Conservation (phyloP, 2,113 vertebrate species). For the Phodopus roborovskii region DNA sequence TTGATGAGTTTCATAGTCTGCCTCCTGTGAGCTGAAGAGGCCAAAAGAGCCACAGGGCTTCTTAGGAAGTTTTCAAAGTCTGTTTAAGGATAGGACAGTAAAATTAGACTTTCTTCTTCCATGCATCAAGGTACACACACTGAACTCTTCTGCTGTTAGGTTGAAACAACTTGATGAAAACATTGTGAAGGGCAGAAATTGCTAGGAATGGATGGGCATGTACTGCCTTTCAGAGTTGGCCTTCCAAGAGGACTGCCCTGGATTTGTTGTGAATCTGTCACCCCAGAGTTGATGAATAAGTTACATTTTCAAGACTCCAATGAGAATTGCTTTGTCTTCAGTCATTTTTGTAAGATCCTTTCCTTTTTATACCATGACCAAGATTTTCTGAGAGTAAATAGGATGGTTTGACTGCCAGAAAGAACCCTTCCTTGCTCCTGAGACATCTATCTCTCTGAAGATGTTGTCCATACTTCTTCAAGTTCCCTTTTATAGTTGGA, state of each 20-base stretch:
- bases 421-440: not conserved
- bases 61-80: not conserved
- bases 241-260: not conserved
- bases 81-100: not conserved
- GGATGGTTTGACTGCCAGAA: not conserved
- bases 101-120: not conserved
- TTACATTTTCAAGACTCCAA: not conserved
- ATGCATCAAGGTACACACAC: not conserved
- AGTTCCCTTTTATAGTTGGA: not conserved
- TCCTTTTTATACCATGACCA: not conserved
- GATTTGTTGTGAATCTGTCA: not conserved
- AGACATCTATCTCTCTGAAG: not conserved
- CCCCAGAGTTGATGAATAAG: not conserved
- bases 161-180: not conserved
- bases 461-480: not conserved
- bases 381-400: constrained; percentile 24
- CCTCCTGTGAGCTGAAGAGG: not conserved
- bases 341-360: constrained; percentile 6
- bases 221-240: not conserved
- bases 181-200: not conserved
- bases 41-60: not conserved
- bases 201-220: not conserved
- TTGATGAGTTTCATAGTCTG: not conserved
- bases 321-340: not conserved
- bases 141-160: not conserved